Evolutionary conservation across 2,113 vertebrate species (phyloP).

Genomic region (Crotalus viridis): DNA sequence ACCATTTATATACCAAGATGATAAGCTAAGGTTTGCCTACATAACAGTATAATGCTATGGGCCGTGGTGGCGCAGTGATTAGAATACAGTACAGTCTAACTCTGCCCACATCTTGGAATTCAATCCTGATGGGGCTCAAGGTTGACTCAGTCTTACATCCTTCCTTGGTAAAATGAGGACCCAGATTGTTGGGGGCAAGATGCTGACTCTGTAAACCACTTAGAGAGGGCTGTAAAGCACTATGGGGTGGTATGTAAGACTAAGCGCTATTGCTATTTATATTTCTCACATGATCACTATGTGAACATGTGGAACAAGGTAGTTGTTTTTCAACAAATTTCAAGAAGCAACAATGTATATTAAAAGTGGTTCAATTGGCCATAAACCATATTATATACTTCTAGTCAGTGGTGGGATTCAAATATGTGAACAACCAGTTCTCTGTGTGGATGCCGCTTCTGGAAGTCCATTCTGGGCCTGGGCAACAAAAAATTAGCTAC

Average conservation of each 20-base stretch:
- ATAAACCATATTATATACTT: background rate
- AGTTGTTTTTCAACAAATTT: background rate
- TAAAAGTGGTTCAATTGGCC: background rate
- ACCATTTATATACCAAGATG: background rate
- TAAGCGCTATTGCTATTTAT: background rate
- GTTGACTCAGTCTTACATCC: background rate
- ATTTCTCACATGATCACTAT: background rate
- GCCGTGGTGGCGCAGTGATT: background rate
- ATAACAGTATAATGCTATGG: background rate
- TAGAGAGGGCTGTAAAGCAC: background rate
- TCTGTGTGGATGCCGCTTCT: too few species aligned
- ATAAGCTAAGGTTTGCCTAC: background rate
- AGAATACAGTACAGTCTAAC: background rate
- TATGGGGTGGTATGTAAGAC: background rate
- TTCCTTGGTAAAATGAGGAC: background rate
- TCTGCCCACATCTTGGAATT: background rate
- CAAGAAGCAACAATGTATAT: background rate
- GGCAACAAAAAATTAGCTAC: too few species aligned
- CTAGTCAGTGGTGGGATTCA: too few species aligned
- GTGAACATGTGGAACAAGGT: background rate
- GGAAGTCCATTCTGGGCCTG: too few species aligned
- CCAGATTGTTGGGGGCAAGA: background rate
- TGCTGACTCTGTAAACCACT: background rate
- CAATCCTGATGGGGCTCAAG: background rate
- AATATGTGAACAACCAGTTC: too few species aligned